Evolutionary conservation across 2,888 invertebrate genomes (phyloP), one percentile per base, ranked within the genome.

Genomic region (Cheilosia vulpina): DNA sequence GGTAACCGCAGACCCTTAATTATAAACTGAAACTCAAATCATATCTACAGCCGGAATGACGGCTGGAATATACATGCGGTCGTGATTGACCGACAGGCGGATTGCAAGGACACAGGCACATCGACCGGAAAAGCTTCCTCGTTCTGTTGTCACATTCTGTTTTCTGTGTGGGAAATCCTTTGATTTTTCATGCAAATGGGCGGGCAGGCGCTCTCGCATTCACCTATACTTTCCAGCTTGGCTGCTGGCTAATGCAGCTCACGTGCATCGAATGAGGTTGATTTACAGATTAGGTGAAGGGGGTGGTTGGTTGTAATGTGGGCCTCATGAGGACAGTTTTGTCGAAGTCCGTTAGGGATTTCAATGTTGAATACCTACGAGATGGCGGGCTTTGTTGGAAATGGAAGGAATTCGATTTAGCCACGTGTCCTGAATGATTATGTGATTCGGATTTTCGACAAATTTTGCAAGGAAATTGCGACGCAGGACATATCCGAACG

Each of bases 161-260:
- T 11, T 34, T 34, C 34, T 38, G 38, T 38, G 53, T 41, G 2
- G 57, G 47, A 78, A 57, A 69, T 63, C 55, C 55, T 50, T 78
- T 71, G 71, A 78, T 71, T 78, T 78, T 71, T 63, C 69, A 78
- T 63, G 62, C 63, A 78, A 78, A 78, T 55, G 69, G 63, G 17
- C 69, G 60, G 52, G 19, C 58, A 55, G 38, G 15, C 9, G 5
- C 13, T 6, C 7, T 19, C 50, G 15, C 27, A 19, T 15, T 53
- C 4, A 13, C 17, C 9, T 21, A 21, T 2, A n/a, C 47, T 47
- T 7, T 1, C 7, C n/a, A 17, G 45, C 2, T 4, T 45, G 45
- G n/a, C 13, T 15, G 7, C 17, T 13, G 27, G 11, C 38, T 27
- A 17, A 4, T 17, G 43, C n/a, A n/a, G 17, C 31, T 55, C 43